Evolutionary conservation across 2,797 vertebrate species (phyloP), one percentile per base, ranked within the genome.

Genomic region (Cynodonichthys magdalenae): DNA sequence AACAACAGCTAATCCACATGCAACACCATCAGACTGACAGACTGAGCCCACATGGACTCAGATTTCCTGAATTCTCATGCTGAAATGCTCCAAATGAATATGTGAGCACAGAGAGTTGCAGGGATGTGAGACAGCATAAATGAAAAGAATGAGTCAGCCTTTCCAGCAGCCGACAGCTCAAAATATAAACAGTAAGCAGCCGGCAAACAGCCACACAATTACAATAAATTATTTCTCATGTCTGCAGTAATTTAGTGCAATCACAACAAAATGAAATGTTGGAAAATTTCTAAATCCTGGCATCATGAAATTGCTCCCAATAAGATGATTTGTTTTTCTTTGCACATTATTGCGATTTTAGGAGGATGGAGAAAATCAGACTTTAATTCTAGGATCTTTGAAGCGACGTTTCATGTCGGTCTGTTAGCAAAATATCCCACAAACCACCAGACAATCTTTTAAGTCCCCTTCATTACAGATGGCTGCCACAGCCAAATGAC

Each of bases 61-160:
- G 47, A 57, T 46, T 59, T 83, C 75, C 52, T 75, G 53, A 55
- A 85, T 85, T 79, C 83, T 65, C 54, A 73, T 78, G 76, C 69
- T 67, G 39, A 54, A 61, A 68, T 66, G 66, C 59, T 69, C 59
- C 59, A 63, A 78, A 64, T 49, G 63, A 53, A 61, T 73, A 31
- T 5, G 54, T 58, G 75, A 73, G 74, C 73, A 80, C 67, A 69
- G 34, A 62, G 50, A 63, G 48, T 60, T 53, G 70, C 69, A 73
- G 14, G 11, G 31, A 47, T 69, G 65, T 47, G 41, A 68, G 75
- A 65, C 63, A 42, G 62, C 60, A 63, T 71, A 71, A 65, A 78
- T 48, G 50, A 63, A 57, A 70, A 53, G 53, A 66, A 75, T 75
- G 62, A 74, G 69, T 77, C 57, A 69, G 63, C 51, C 51, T 66